Evolutionary conservation across 2,113 vertebrate genomes (phyloP).

Genomic region (Podarcis raffonei): DNA sequence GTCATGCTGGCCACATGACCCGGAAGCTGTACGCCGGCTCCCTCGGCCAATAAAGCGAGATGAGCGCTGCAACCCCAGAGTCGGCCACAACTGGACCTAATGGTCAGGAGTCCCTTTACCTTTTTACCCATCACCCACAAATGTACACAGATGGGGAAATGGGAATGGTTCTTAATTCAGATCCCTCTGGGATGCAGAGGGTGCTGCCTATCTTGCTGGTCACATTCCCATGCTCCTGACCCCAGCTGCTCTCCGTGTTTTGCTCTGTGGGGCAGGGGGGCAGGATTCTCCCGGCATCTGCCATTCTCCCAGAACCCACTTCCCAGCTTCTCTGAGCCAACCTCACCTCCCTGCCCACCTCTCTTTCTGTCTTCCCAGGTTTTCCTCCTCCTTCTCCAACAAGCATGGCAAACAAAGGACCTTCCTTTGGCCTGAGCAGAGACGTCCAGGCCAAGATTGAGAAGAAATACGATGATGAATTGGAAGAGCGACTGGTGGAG

Average conservation of each 20-base stretch:
- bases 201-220: background rate
- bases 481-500: slow-evolving; percentile 92
- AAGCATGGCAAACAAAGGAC: slow-evolving; percentile 96
- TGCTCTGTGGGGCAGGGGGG: background rate
- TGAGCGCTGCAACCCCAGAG: no score
- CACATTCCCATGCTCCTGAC: background rate
- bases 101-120: no score
- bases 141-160: background rate
- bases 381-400: slow-evolving; percentile 41
- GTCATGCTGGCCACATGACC: no score
- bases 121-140: background rate
- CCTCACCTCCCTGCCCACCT: background rate
- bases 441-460: slow-evolving; percentile 95
- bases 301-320: background rate
- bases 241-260: background rate
- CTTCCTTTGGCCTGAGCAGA: slow-evolving; percentile 93
- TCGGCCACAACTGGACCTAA: no score
- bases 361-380: slow-evolving; percentile 31
- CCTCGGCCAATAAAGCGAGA: no score
- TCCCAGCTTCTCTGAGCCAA: background rate
- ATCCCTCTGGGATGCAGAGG: background rate
- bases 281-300: background rate
- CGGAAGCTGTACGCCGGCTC: no score
- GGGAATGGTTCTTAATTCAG: background rate
- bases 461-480: slow-evolving; percentile 93